These are phyloP conservation scores for Mycteria americana DNA, from an alignment of 2,797 vertebrate species.

Conservation along the genomic window DNA sequence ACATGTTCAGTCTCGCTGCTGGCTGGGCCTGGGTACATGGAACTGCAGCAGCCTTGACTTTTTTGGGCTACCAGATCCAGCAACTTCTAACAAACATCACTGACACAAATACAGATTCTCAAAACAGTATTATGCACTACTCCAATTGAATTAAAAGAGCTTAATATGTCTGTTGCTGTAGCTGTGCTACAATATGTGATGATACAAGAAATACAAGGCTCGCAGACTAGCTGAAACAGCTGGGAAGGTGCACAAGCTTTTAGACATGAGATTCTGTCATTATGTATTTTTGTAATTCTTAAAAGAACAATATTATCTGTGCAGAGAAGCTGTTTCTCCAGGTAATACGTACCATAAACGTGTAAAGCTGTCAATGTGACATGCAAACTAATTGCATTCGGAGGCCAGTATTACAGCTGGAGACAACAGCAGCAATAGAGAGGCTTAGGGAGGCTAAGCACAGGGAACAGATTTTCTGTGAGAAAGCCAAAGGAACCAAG, in stretches of 20 bases:
- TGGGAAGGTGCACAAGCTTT: not conserved
- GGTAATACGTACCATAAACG: not conserved
- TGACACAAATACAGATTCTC: not conserved
- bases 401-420: not conserved
- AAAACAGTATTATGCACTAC: not conserved
- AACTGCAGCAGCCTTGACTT: not conserved
- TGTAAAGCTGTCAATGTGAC: not conserved
- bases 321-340: not conserved
- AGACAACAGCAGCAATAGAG: not conserved
- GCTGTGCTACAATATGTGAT: not conserved
- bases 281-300: not conserved
- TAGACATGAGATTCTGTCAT: not conserved
- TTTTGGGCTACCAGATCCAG: not conserved
- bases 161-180: not conserved
- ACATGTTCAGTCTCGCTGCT: not conserved
- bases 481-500: conserved; percentile 2
- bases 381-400: not conserved
- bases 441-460: not conserved
- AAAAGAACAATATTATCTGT: not conserved
- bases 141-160: not conserved
- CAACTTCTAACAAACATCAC: not conserved
- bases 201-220: not conserved
- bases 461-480: not conserved
- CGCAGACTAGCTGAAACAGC: not conserved
- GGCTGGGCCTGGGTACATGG: not conserved